Evolutionary conservation across 2,888 invertebrate genomes (phyloP), one percentile per base, ranked within the genome.

Genomic region (Athalia rosae): DNA sequence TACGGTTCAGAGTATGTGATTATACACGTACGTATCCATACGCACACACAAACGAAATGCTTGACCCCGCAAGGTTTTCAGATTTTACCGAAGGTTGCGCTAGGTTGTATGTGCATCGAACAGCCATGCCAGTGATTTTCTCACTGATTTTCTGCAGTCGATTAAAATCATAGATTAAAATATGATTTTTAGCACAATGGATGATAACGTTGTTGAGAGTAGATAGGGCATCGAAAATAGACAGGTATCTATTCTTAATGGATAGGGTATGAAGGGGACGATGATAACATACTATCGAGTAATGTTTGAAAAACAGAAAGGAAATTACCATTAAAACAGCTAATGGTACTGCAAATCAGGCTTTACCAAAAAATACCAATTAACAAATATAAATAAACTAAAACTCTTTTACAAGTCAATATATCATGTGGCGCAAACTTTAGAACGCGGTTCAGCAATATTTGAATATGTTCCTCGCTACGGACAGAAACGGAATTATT

Each of bases 61-160:
- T 28, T 28, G 28, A 28, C 62, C 43, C 45, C 1, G 62, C 62
- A 13, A 66, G 48, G 66, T 66, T 66, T 66, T 66, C 66, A 15
- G 48, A n/a, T 48, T 48, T 66, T 66, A 13, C 66, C 66, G 48
- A 47, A 66, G 66, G 66, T 66, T 47, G 66, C 66, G 66, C 66
- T 66, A 45, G 47, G 66, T 66, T 48, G 66, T 8, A n/a, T 53
- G n/a, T 11, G n/a, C 48, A 66, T 15, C 45, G 59, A 50, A n/a
- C 59, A 66, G 62, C 62, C 43, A n/a, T 58, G 41, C 41, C 9
- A 7, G 61, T 28, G 41, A 4, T 28, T 43, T 62, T 41, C 62
- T 43, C 43, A 43, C n/a, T 62, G n/a, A 62, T 43, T 43, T 28
- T 28, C 28, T 62, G 43, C 62, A 43, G 62, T 62, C 43, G 62